Percentiles rank a stretch among this genome's conserved stretches.
Conservation (phyloP, 2,888 invertebrate species). For the Flabesymbios commensalis region DNA sequence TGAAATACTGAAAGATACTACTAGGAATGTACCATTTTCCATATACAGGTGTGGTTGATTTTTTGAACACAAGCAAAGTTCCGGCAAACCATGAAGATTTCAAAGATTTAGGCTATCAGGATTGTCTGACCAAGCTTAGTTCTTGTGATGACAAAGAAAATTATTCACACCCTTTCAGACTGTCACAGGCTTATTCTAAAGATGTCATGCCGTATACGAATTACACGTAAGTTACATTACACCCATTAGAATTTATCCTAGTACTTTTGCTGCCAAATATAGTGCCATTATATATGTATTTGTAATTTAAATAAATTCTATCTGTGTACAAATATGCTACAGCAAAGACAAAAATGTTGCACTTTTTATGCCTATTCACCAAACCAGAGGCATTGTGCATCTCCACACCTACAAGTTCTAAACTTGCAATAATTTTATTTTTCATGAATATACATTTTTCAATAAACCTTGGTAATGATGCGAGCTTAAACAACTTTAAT, state of each 20-base stretch:
- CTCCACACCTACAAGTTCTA: too few species aligned
- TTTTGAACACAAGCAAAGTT: conserved; percentile 86
- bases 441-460: too few species aligned
- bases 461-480: too few species aligned
- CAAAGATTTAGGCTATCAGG: conserved; percentile 91
- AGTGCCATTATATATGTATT: not conserved
- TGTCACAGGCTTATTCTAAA: conserved; percentile 92
- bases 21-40: too few species aligned
- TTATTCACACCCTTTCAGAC: conserved; percentile 93
- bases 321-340: too few species aligned
- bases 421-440: too few species aligned
- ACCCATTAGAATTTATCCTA: not conserved
- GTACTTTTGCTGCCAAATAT: not conserved
- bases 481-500: too few species aligned
- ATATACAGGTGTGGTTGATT: conserved; percentile 87
- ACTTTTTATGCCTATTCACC: too few species aligned
- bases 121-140: conserved; percentile 85
- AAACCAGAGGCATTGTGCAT: too few species aligned
- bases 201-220: conserved; percentile 97
- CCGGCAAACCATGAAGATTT: conserved; percentile 92
- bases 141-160: conserved; percentile 48
- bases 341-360: too few species aligned
- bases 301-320: too few species aligned
- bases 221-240: conserved; percentile 78
- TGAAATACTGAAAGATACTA: too few species aligned